Evolutionary conservation across 2,113 vertebrate genomes (phyloP).

Genomic region (Pseudolaguvia tuberculata): DNA sequence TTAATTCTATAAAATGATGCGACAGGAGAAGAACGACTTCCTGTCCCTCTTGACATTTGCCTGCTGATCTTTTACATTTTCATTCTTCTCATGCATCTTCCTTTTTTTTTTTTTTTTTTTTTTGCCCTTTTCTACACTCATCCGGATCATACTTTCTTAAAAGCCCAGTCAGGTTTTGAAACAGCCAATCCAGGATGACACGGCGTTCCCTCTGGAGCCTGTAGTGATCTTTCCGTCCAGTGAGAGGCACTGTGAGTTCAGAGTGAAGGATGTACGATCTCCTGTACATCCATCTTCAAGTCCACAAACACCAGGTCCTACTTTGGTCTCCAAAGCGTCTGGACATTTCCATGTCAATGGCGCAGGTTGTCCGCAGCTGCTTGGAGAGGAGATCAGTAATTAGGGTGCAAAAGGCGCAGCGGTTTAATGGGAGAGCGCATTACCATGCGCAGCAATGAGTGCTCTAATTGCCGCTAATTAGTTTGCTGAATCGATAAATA

Average conservation of each 20-base stretch:
- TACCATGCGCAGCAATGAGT: constrained; percentile 40
- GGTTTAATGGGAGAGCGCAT: constrained; percentile 40
- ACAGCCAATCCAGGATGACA: background rate
- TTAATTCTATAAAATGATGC: constrained; percentile 48
- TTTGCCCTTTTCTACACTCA: background rate
- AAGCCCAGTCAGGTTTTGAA: background rate
- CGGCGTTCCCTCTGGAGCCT: background rate
- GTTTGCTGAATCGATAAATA: constrained; percentile 5
- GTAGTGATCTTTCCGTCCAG: constrained; percentile 20
- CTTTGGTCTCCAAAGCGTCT: background rate
- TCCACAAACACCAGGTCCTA: background rate
- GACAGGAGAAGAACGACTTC: constrained; percentile 23
- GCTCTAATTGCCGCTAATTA: constrained; percentile 48
- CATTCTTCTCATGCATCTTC: constrained; percentile 15
- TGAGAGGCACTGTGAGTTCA: constrained; percentile 35
- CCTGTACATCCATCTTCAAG: background rate
- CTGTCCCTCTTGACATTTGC: constrained; percentile 47
- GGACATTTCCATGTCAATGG: background rate
- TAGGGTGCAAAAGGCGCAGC: constrained; percentile 36
- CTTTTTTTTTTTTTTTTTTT: background rate
- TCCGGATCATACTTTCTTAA: background rate
- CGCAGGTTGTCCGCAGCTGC: constrained; percentile 30
- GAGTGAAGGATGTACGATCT: too few species aligned
- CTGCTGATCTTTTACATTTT: constrained; percentile 41
- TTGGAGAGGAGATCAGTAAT: constrained; percentile 42